A percentile compares a stretch with the other conserved stretches of the same genome.
Conservation (phyloP, 2,797 vertebrate genomes). For the Platalea minor region DNA sequence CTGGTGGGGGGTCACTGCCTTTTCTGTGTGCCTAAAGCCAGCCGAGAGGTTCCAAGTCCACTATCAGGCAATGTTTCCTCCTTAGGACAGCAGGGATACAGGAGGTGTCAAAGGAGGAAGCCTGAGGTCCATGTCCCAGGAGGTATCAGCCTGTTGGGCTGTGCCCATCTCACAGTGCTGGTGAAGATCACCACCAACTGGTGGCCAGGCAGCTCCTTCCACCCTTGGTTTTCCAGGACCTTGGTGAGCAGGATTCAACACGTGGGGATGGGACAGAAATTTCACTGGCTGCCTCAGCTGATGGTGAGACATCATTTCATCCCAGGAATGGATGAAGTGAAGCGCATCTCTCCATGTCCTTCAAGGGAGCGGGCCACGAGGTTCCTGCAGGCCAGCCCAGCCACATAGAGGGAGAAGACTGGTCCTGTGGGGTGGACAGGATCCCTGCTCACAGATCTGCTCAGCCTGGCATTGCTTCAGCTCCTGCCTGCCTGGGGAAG, state of each 20-base stretch:
- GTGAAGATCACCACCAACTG: not conserved
- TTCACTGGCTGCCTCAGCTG: not conserved
- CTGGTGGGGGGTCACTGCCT: not conserved
- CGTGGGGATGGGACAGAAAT: not conserved
- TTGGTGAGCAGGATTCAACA: not conserved
- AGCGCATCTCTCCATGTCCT: fast-evolving
- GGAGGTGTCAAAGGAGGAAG: not conserved
- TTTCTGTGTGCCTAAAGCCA: not conserved
- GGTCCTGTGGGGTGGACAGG: not conserved
- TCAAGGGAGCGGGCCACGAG: fast-evolving
- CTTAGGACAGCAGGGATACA: not conserved
- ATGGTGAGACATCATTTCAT: not conserved
- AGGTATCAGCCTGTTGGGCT: not conserved
- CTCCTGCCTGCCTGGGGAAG: not conserved
- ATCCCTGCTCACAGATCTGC: not conserved
- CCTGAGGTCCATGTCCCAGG: not conserved
- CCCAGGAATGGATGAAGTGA: not conserved
- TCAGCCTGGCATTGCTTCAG: not conserved
- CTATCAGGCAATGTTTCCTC: not conserved
- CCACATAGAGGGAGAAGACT: not conserved
- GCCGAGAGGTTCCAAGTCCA: not conserved
- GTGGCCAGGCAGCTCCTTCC: not conserved
- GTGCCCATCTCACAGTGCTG: not conserved
- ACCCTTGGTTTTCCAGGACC: not conserved
- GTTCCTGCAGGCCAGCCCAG: not conserved